These are phyloP conservation scores for Bungarus multicinctus DNA, from an alignment of 2,113 vertebrate genomes.

Conservation along the genomic window DNA sequence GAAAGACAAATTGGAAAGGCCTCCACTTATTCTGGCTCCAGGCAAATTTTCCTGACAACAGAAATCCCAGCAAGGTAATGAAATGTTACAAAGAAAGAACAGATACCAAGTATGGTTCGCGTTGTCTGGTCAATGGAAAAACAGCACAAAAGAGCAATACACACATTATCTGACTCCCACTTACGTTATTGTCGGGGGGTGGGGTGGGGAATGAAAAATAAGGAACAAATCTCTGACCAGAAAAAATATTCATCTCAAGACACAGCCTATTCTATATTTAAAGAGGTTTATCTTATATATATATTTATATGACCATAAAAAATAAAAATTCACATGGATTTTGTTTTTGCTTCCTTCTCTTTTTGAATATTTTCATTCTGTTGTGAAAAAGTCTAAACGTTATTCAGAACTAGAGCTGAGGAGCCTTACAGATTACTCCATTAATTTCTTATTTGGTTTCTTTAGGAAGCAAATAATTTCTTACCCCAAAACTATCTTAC, in stretches of 20 bases:
- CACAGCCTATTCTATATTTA: not conserved
- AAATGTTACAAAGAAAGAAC: not conserved
- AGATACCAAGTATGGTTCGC: not conserved
- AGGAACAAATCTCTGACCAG: not conserved
- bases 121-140: not conserved
- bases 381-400: not conserved
- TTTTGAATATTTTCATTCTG: not conserved
- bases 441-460: not conserved
- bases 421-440: not conserved
- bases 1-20: constrained; percentile 97
- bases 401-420: not conserved
- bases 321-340: not conserved
- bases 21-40: constrained; percentile 88
- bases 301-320: not conserved
- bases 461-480: not conserved
- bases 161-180: not conserved
- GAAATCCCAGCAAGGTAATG: not conserved
- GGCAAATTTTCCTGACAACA: constrained; percentile 81
- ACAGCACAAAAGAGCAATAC: constrained; percentile 8
- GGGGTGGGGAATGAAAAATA: not conserved
- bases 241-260: not conserved
- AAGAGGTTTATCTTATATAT: not conserved
- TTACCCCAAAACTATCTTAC: not conserved
- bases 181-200: not conserved
- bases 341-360: not conserved